These are phyloP conservation scores for Entomobrya proxima DNA, from an alignment of 2,888 invertebrate species.

Conservation along the genomic window DNA sequence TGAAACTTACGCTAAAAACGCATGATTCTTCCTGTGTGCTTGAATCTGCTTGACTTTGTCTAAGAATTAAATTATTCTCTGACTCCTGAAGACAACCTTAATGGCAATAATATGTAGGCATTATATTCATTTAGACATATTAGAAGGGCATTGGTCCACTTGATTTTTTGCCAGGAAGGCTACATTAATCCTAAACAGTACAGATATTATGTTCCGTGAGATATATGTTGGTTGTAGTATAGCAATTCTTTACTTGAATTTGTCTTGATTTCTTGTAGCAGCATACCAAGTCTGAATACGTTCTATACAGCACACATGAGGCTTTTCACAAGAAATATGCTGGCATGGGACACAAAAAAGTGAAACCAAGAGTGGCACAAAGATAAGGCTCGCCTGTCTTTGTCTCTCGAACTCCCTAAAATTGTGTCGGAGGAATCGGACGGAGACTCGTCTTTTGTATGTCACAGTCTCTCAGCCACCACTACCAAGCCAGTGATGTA, in stretches of 20 bases:
- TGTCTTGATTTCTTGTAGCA: neutral
- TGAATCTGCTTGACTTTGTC: neutral
- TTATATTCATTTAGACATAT: neutral
- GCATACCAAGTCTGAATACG: no score
- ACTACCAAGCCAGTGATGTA: neutral
- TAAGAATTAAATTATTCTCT: neutral
- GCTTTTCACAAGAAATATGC: no score
- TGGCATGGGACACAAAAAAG: no score
- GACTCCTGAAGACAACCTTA: neutral
- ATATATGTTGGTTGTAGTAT: neutral
- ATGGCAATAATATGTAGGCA: neutral
- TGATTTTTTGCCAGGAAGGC: constrained; percentile 68
- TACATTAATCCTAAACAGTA: constrained; percentile 55
- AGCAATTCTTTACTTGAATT: neutral
- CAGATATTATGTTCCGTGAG: neutral
- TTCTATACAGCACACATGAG: no score
- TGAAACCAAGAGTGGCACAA: neutral
- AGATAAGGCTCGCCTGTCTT: constrained; percentile 4
- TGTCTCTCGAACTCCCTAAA: neutral
- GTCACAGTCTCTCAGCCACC: constrained; percentile 34
- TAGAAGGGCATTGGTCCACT: constrained; percentile 69
- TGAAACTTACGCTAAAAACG: neutral
- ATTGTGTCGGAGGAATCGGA: constrained; percentile 8
- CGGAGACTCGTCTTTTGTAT: constrained; percentile 32
- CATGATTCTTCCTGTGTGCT: neutral